Conservation (phyloP, 2,888 invertebrate species). For the Pomacea canaliculata region DNA sequence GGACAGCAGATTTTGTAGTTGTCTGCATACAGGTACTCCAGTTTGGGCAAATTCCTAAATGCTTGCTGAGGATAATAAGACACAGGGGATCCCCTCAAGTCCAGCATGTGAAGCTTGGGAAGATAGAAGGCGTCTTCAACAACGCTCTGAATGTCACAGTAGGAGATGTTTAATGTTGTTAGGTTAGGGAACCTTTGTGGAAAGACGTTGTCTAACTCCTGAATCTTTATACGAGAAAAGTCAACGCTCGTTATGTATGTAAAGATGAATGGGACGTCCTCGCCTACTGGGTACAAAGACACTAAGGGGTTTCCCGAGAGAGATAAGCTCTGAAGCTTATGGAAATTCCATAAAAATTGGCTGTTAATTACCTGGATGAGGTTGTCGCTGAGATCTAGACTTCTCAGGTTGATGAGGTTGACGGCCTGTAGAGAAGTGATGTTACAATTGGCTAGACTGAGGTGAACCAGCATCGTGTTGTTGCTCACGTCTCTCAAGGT, state of each 20-base stretch:
- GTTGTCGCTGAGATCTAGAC: slow-evolving; percentile 26
- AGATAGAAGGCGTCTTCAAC: neutral
- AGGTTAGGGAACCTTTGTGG: slow-evolving; percentile 2
- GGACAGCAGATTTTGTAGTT: slow-evolving; percentile 29
- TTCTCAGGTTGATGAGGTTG: slow-evolving; percentile 15
- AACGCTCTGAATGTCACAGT: neutral
- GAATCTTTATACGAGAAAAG: slow-evolving; percentile 16
- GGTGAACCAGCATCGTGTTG: slow-evolving; percentile 10
- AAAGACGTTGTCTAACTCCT: slow-evolving; percentile 1
- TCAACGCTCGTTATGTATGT: neutral
- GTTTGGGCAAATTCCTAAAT: slow-evolving; percentile 5
- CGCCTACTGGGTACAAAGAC: neutral
- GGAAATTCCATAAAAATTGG: slow-evolving; percentile 7
- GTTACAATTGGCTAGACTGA: slow-evolving; percentile 17
- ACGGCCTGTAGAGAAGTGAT: slow-evolving; percentile 1
- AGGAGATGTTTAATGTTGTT: slow-evolving; percentile 6
- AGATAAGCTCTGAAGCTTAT: slow-evolving; percentile 1
- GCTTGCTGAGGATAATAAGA: neutral
- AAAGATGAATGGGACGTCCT: too few species aligned
- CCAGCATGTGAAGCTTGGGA: slow-evolving; percentile 3
- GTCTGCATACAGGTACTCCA: slow-evolving; percentile 8
- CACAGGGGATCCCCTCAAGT: slow-evolving; percentile 20
- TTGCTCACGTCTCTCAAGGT: neutral
- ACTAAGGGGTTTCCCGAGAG: slow-evolving; percentile 5
- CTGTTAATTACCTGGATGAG: neutral